These are phyloP conservation scores for Drosophila trapezifrons DNA, from an alignment of 1,140 invertebrate species.

Conservation along the genomic window DNA sequence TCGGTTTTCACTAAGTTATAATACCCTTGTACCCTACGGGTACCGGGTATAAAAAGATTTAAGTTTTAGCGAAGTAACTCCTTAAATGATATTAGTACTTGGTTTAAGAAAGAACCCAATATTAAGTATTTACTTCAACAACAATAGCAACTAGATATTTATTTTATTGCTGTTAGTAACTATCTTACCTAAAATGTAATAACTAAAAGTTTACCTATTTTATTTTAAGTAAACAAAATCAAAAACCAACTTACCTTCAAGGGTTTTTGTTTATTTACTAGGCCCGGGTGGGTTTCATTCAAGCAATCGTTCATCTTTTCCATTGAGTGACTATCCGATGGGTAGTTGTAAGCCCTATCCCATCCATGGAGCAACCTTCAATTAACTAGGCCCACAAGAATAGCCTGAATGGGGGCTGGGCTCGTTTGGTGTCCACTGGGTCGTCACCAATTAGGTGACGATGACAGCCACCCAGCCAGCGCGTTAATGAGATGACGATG, in stretches of 20 bases:
- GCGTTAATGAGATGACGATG: slow-evolving; percentile 51
- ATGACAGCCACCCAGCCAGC: slow-evolving; percentile 17
- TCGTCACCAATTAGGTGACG: slow-evolving; percentile 68
- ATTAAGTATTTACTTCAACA: background rate
- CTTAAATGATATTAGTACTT: background rate
- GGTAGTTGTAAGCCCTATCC: slow-evolving; percentile 11
- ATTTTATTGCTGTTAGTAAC: too few species aligned
- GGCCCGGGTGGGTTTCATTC: background rate
- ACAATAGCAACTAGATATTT: background rate
- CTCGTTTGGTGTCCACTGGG: slow-evolving; percentile 48
- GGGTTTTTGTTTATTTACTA: background rate
- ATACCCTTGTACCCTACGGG: too few species aligned
- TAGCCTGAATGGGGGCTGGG: slow-evolving; percentile 20
- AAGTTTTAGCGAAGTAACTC: background rate
- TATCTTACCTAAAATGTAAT: background rate
- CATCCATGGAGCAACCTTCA: slow-evolving; percentile 29
- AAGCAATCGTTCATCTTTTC: slow-evolving; percentile 3
- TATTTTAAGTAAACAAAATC: background rate
- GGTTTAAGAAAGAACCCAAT: background rate
- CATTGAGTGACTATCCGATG: background rate
- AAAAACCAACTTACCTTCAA: slow-evolving; percentile 4
- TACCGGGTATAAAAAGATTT: too few species aligned
- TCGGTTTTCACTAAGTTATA: too few species aligned
- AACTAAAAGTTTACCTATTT: too few species aligned
- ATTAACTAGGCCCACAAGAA: slow-evolving; percentile 33